Conservation (phyloP, 2,888 invertebrate species). For the Leptogaster cylindrica region DNA sequence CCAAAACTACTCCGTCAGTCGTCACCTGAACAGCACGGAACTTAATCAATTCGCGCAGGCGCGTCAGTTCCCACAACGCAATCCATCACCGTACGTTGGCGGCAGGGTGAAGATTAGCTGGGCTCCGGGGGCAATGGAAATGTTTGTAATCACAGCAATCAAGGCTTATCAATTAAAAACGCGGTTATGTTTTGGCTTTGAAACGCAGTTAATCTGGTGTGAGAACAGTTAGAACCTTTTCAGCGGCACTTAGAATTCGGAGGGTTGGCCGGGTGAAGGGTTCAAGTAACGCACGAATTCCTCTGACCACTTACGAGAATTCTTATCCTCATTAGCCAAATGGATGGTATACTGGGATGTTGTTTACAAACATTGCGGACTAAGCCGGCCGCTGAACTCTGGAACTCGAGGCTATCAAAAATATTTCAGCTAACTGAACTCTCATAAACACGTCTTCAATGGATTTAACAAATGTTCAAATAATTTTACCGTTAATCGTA, state of each 20-base stretch:
- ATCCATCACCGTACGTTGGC: neutral
- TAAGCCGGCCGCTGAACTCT: slow-evolving; percentile 1
- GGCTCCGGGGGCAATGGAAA: neutral
- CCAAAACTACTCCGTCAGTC: neutral
- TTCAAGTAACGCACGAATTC: neutral
- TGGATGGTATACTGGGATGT: neutral
- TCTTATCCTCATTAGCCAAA: neutral
- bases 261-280: neutral
- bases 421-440: neutral
- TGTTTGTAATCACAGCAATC: neutral
- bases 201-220: neutral
- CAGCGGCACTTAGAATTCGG: neutral
- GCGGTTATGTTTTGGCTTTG: too few relatives aligned
- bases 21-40: neutral
- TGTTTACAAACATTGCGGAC: neutral
- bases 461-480: too few relatives aligned
- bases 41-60: neutral
- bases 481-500: too few relatives aligned
- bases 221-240: slow-evolving; percentile 1
- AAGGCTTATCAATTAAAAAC: slow-evolving; percentile 3
- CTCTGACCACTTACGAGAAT: neutral
- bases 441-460: too few relatives aligned
- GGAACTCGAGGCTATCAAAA: too few relatives aligned
- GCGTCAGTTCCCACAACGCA: neutral
- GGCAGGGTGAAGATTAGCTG: neutral